Base-by-base conservation (phyloP, 2,888 invertebrate genomes). In the Chrysina gloriosa region DNA sequence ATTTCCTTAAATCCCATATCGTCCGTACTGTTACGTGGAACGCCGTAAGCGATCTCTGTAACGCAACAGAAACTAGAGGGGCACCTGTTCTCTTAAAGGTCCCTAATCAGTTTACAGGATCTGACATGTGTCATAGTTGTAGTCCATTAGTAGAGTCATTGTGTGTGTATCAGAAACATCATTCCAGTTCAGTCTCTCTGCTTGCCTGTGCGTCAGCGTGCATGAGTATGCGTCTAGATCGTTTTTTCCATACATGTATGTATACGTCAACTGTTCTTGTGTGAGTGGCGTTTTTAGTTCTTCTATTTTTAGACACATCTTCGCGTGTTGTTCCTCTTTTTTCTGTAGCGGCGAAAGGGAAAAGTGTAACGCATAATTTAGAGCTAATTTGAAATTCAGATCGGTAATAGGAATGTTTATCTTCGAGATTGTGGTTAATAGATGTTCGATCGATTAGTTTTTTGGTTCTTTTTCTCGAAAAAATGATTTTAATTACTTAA, bases 71-170 rank as follows among this genome's bases (percentile, higher is more conserved):
- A n/a, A n/a, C n/a, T n/a, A n/a, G n/a, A n/a, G 19, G 52, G 63
- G 61, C 68, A 68, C 68, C 70, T 71, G 72, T 70, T 71, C 56
- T 31, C 21, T 19, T 42, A 27, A 27, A 61, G 58, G 39, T 61
- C 58, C 68, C 65, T 68, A 73, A 73, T 73, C 72, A 52, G 65
- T 67, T 69, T 64, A 64, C 65, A 56, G 65, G 50, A 73, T 73
- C 73, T 73, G 73, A 73, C 73, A 70, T 68, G 56, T 72, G 73
- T 70, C 71, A 71, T 69, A 67, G 69, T 63, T 68, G 64, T 67
- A 67, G 70, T 71, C 72, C 73, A 73, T 73, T 73, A 73, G 73
- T 69, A 52, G 19, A 71, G 72, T 72, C 70, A 71, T 73, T 73
- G 71, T 71, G 54, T 72, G 71, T 69, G 48, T 66, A 45, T 56